Evolutionary conservation across 2,888 invertebrate genomes (phyloP), one percentile per base, ranked within the genome.

Genomic region (Lepidocyrtinus sp.): DNA sequence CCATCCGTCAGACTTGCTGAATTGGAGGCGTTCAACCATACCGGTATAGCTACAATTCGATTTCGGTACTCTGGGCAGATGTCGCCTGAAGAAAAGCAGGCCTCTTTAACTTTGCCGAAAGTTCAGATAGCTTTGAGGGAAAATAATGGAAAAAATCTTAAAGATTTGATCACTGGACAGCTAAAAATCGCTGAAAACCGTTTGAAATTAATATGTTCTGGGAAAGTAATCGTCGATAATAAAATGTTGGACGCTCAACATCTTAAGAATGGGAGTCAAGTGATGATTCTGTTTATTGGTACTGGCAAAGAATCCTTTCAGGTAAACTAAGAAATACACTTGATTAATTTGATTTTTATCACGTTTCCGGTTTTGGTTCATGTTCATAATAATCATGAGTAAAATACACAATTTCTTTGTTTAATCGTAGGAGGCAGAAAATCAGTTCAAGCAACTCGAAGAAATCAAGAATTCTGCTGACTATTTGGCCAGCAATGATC

Each of bases 1-100:
- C 61, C 7, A n/a, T n/a, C n/a, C n/a, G n/a, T 61, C 22, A 82
- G 94, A 86, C 90, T 94, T 15, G 92, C 92, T 80, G 93, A 94
- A 24, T 91, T 93, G 82, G 91, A 91, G 1, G 91, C 92, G 76
- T 95, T 92, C 86, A 91, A 92, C 82, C 91, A 92, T 85, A 93
- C 93, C 0, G 95, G 95, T 0, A 87, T 93, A 70, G 95, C 95
- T 0, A 93, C 94, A 0, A 89, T 96, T 24, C 92, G 93, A 88
- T 90, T 95, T 0, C 92, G 93, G 85, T 90, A 93, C 1, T 91
- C 89, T 36, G 88, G 88, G 26, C 90, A 90, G 50, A 90, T 92
- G 0, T 68, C 72, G 5, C 3, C 59, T 0, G 63, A 67, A 2
- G 65, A 74, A n/a, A 63, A 64, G 3, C 46, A 12, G 7, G 55